These are phyloP conservation scores for Epistrophe eligans DNA, from an alignment of 2,888 invertebrate species.

Conservation along the genomic window DNA sequence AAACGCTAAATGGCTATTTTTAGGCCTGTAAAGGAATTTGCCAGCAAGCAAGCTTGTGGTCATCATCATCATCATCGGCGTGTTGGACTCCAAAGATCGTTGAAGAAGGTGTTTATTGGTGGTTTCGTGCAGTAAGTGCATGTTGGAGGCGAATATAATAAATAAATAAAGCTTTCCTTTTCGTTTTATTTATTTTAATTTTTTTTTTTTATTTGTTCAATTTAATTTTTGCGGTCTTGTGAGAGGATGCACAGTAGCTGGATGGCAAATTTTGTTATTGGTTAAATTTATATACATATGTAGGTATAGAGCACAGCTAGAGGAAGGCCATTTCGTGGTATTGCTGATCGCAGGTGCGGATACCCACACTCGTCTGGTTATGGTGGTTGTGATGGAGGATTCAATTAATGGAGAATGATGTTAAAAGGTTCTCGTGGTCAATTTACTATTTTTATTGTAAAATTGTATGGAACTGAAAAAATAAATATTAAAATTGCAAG, in stretches of 20 bases:
- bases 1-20: slow-evolving; percentile 56
- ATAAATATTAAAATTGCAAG: slow-evolving; percentile 28
- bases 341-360: slow-evolving; percentile 54
- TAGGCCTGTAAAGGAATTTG: slow-evolving; percentile 53
- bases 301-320: slow-evolving; percentile 6
- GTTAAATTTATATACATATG: slow-evolving; percentile 19
- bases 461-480: slow-evolving; percentile 22
- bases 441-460: slow-evolving; percentile 11
- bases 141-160: slow-evolving; percentile 75
- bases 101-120: slow-evolving; percentile 74
- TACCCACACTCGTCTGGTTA: slow-evolving; percentile 9
- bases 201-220: neutral
- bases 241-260: slow-evolving; percentile 74
- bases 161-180: slow-evolving; percentile 61
- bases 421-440: slow-evolving; percentile 64
- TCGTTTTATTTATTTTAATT: slow-evolving; percentile 13
- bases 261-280: slow-evolving; percentile 63
- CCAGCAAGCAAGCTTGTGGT: slow-evolving; percentile 39
- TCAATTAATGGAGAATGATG: slow-evolving; percentile 73
- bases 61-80: slow-evolving; percentile 25
- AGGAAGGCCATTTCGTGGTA: slow-evolving; percentile 47
- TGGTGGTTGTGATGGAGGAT: slow-evolving; percentile 60
- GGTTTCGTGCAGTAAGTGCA: slow-evolving; percentile 74
- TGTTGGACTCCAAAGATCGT: slow-evolving; percentile 69
- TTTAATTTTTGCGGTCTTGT: slow-evolving; percentile 25